A percentile compares a stretch with the other conserved stretches of the same genome.
Conservation (phyloP, 2,797 vertebrate species). For the Lemur catta region DNA sequence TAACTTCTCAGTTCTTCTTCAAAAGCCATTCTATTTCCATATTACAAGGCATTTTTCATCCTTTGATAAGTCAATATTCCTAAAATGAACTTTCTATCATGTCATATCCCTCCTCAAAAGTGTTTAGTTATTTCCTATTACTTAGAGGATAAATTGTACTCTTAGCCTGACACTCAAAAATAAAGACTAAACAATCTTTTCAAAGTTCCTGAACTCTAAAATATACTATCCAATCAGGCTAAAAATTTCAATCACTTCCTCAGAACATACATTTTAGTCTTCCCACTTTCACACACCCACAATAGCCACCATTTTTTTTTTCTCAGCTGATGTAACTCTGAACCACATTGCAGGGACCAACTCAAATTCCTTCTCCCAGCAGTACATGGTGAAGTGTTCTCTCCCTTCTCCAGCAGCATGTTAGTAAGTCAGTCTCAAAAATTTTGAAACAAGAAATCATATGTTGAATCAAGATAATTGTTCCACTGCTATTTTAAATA, state of each 20-base stretch:
- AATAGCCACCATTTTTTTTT: background rate
- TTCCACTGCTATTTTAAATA: background rate
- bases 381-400: background rate
- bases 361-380: background rate
- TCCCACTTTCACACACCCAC: background rate
- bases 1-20: background rate
- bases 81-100: background rate
- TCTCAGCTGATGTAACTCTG: background rate
- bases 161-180: background rate
- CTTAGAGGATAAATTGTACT: background rate
- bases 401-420: background rate
- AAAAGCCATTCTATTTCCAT: background rate
- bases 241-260: background rate
- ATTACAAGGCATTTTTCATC: slow-evolving; percentile 15
- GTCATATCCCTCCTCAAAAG: background rate
- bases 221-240: background rate
- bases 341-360: background rate
- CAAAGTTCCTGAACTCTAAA: background rate
- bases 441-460: background rate
- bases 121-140: background rate
- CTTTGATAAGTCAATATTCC: background rate
- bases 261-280: background rate
- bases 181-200: background rate
- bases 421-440: background rate
- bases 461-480: background rate